Evolutionary conservation across 1,140 invertebrate species (phyloP), one percentile per base, ranked within the genome.

Genomic region (Antheraea pernyi): DNA sequence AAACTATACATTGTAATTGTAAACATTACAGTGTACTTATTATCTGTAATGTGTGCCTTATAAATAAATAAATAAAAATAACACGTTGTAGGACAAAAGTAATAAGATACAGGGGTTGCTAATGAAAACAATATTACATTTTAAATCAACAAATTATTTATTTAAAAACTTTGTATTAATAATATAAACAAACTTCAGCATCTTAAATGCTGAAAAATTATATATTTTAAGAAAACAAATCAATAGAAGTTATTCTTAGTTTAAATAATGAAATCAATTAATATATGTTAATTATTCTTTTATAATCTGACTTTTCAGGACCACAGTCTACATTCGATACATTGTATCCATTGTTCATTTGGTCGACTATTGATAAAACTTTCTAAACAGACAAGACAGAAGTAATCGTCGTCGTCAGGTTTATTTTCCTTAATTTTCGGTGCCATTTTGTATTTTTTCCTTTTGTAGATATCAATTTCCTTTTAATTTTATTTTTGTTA

Each of bases 401-500:
- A 48, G 46, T 11, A 48, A 48, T 48, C 11, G 18, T 60, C 22
- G 10, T 60, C 59, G 59, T 60, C 22, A 60, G 59, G 19, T 60
- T 60, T 60, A 60, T 60, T 60, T 60, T 60, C 59, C 59, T 60
- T 60, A n/a, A 13, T n/a, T 60, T 63, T 60, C 9, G 9, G 59
- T 60, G 59, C 59, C 59, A 13, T 60, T 67, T 71, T 71, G 13
- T 60, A 65, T 67, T 71, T 71, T 71, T 60, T 64, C 70, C 37
- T 39, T 39, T 71, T 58, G 70, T 71, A 63, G 59, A 71, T 63
- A 63, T 71, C 59, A 71, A 48, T 19, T 67, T 67, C 46, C 59
- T 71, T 65, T 71, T 71, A 39, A 65, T 39, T 42, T 67, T 76
- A n/a, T n/a, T n/a, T 76, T 76, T 76, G 63, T 68, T 65, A 76